A percentile compares a stretch with the other conserved stretches of the same genome.
phyloP scores from a whole-genome alignment of 2,797 vertebrate genomes.

The Macrochelys suwanniensis region DNA sequence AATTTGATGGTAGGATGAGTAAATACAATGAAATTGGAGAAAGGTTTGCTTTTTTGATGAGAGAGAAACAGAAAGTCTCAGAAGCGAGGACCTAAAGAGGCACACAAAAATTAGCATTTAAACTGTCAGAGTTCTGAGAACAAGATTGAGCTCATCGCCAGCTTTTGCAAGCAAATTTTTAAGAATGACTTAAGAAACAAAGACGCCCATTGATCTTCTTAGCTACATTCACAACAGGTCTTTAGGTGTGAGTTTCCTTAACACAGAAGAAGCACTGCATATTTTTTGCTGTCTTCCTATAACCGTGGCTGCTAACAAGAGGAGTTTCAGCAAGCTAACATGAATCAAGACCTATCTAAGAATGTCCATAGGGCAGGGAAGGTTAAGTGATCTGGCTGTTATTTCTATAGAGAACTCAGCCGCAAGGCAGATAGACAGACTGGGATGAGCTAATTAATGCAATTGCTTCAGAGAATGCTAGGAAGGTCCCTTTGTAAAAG shows the following conservation, averaged over 20 bases:
- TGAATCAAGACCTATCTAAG: background rate
- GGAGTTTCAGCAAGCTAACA: background rate
- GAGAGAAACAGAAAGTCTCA: background rate
- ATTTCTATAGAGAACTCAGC: background rate
- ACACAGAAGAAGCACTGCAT: background rate
- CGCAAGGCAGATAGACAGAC: background rate
- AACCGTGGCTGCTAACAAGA: background rate
- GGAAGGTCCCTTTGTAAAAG: background rate
- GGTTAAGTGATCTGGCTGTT: background rate
- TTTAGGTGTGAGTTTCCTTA: background rate
- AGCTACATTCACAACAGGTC: background rate
- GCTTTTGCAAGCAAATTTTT: background rate
- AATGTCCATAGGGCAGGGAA: background rate
- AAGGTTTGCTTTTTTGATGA: background rate
- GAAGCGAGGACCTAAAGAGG: background rate
- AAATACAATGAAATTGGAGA: background rate
- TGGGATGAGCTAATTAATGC: no score
- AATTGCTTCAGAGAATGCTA: background rate
- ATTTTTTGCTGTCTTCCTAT: background rate
- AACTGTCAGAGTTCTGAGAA: background rate
- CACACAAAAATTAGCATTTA: background rate
- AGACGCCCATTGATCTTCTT: background rate
- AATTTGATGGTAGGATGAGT: background rate
- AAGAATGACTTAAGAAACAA: background rate
- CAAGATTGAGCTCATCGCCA: background rate